A percentile compares a stretch with the other conserved stretches of the same genome.
These are phyloP conservation scores for Laticauda laticaudata DNA, from an alignment of 2,113 vertebrate genomes.

Conservation along the genomic window DNA sequence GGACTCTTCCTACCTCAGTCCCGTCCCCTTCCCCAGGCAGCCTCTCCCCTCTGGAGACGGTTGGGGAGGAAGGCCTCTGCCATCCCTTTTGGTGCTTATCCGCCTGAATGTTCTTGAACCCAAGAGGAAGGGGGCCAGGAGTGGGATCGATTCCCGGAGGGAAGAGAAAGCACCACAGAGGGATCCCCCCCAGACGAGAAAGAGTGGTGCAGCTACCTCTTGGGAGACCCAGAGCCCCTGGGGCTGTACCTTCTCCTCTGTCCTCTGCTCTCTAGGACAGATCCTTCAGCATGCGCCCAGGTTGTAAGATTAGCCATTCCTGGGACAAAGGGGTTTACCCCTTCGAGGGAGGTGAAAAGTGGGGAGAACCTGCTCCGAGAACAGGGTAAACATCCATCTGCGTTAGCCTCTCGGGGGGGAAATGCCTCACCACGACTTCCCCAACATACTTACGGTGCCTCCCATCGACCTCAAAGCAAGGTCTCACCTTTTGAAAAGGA, in stretches of 20 bases:
- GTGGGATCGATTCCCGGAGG: background rate
- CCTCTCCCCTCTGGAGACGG: background rate
- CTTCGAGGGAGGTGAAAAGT: background rate
- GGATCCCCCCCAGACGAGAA: background rate
- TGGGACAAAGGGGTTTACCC: background rate
- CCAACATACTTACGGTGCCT: constrained; percentile 2
- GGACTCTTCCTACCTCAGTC: constrained; percentile 31
- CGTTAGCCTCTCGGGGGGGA: background rate
- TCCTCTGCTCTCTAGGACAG: background rate
- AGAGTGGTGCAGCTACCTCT: no score
- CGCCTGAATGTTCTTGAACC: background rate
- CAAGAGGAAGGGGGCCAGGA: background rate
- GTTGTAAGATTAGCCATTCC: background rate
- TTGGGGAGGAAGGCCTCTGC: background rate
- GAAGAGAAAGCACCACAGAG: background rate
- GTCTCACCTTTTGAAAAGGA: background rate
- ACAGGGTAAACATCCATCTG: background rate
- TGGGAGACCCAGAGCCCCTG: background rate
- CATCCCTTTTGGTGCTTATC: background rate
- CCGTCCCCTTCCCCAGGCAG: background rate
- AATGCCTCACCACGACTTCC: background rate
- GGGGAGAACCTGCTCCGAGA: background rate
- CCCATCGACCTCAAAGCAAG: background rate
- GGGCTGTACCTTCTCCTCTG: background rate
- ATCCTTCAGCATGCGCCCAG: background rate